These are phyloP conservation scores for Pluvianellus socialis DNA, from an alignment of 2,113 vertebrate species.

Conservation along the genomic window DNA sequence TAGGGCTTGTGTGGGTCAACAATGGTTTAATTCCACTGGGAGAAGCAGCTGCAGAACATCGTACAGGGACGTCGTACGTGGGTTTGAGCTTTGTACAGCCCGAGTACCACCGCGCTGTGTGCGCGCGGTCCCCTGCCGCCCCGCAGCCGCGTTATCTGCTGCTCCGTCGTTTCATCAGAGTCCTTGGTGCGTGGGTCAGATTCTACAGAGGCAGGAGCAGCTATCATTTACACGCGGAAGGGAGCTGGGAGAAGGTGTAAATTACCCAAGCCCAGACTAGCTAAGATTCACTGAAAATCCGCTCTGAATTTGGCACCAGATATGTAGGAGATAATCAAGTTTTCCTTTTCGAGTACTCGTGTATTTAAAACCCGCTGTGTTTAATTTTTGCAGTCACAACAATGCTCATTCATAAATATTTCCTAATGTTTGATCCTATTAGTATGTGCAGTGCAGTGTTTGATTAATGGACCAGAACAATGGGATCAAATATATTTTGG, in stretches of 20 bases:
- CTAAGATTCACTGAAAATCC: constrained; percentile 38
- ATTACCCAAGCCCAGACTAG: constrained; percentile 29
- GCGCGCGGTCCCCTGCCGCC: background rate
- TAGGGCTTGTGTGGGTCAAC: background rate
- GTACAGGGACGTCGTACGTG: background rate
- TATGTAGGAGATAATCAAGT: constrained; percentile 43
- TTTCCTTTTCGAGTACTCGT: constrained; percentile 28
- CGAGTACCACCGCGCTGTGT: rapidly evolving
- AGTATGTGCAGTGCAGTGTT: background rate
- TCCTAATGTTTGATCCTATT: constrained; percentile 14
- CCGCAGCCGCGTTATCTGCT: background rate
- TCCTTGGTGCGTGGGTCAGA: background rate
- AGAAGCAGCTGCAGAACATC: background rate
- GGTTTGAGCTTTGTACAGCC: background rate
- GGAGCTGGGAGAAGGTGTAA: constrained; percentile 35
- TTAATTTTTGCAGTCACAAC: constrained; percentile 64
- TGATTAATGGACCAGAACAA: constrained; percentile 46
- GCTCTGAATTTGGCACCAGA: constrained; percentile 36
- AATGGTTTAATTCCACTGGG: background rate
- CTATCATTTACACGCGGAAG: background rate
- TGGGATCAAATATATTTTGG: constrained; percentile 25
- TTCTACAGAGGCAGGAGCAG: background rate
- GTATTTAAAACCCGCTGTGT: constrained; percentile 45
- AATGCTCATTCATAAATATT: constrained; percentile 61
- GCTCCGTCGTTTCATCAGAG: background rate